These are phyloP conservation scores for Pristionchus mayeri DNA, from an alignment of 2,888 invertebrate species.

Conservation along the genomic window DNA sequence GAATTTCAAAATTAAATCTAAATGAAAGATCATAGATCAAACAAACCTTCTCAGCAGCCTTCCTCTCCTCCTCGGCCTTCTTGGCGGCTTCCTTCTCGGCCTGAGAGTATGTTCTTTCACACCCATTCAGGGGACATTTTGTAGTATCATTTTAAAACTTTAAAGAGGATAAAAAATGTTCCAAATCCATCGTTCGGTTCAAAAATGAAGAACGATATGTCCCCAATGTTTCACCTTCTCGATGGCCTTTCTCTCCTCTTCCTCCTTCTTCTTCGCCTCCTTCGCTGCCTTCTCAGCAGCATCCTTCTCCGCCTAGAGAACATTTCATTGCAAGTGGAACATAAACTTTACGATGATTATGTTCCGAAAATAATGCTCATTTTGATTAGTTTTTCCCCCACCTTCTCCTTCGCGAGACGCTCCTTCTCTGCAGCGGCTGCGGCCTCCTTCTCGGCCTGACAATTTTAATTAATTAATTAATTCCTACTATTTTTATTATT, in stretches of 20 bases:
- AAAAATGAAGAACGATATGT: no score
- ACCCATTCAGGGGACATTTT: no score
- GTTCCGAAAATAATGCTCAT: no score
- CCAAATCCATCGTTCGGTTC: no score
- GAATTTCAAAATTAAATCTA: not conserved
- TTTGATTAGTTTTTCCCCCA: no score
- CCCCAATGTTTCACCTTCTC: not conserved
- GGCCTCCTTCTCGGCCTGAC: constrained; percentile 47
- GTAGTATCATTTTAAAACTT: no score
- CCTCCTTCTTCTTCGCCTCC: constrained; percentile 55
- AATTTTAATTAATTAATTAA: no score
- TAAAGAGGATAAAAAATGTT: no score
- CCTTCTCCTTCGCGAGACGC: constrained; percentile 53
- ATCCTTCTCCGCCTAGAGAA: constrained; percentile 39
- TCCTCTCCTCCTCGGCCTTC: constrained; percentile 29
- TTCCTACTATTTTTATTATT: no score
- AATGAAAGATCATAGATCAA: not conserved
- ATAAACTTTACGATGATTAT: no score
- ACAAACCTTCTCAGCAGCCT: constrained; percentile 16
- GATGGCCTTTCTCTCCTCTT: constrained; percentile 48
- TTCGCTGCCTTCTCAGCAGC: constrained; percentile 53
- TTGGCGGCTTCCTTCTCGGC: constrained; percentile 38
- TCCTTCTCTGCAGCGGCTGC: constrained; percentile 54
- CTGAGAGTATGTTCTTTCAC: not conserved
- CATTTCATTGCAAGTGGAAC: not conserved